Base-by-base conservation (phyloP, 2,797 vertebrate species). In the Pitangus sulphuratus region DNA sequence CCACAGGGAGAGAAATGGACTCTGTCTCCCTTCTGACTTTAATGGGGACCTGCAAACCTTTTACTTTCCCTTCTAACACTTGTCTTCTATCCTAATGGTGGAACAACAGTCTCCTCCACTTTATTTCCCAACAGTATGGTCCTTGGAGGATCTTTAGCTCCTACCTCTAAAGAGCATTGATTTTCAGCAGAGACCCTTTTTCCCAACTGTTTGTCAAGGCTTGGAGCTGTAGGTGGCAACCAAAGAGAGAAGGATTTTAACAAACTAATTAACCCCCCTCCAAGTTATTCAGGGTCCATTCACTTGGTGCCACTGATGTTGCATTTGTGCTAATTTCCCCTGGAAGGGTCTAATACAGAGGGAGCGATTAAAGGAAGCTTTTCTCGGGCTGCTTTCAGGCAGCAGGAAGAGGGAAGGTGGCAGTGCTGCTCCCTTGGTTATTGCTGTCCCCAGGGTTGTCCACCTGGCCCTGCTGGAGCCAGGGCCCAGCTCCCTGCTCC, bases 271-370 rank as follows among this genome's bases (percentile, higher is more conserved):
- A 71, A 90, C 68, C 51, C 69, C 62, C 45, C 81, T 90, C 68
- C 2, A 2, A 80, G 84, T 71, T 30, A 11, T 86, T 87, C 64
- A 40, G 89, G 64, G 78, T 91, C 71, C 4, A 0, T 76, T 84
- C 87, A 75, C 71, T 87, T 6, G 11, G 79, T 89, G 57, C 91
- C 39, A 6, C 75, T 40, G 68, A 31, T 77, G 68, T 66, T 74
- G 78, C 37, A 11, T 85, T 80, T 64, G 82, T 91, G 82, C 89
- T 93, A n/a, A 66, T 87, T 93, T 89, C 75, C 72, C 68, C 61
- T 57, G 79, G 84, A 80, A 92, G 61, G 57, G 57, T 50, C 87
- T 89, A 78, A 87, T 22, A 45, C 7, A 62, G 39, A 54, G 56
- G 53, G 51, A 80, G 47, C 1, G 0, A 53, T 80, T 77, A 74